Base-by-base conservation (phyloP, 2,797 vertebrate species). In the Onychomys torridus region DNA sequence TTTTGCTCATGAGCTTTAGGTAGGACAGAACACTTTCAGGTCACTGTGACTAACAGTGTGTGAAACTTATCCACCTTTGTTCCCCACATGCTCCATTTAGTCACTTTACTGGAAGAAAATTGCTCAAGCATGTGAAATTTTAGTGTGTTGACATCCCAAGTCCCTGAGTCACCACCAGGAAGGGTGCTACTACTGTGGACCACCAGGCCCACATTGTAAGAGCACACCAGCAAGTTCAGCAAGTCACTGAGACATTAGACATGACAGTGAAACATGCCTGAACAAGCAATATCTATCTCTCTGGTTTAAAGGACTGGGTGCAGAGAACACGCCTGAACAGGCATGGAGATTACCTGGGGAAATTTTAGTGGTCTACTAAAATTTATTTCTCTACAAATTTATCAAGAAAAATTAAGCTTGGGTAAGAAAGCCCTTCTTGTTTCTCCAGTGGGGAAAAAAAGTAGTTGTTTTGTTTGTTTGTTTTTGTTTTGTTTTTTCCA, bases 81-180 rank as follows among this genome's bases (percentile, higher is more conserved):
- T 23, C 0, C 6, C 11, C 10, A 7, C 0, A 5, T 1, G 9
- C 19, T 21, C 4, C 2, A 13, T 4, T 12, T 5, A 34, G 1
- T 27, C 19, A 23, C 52, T 29, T 29, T 25, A 0, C 8, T 75
- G 27, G 55, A 83, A 69, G 49, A 40, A 82, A 55, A 89, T 2
- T 5, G 0, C 49, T 61, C 59, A 69, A 78, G 13, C 7, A 4
- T 2, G 0, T 23, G 19, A 77, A 4, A 9, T 29, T 75, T 49
- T 32, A 1, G 2, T 19, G 4, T 19, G 11, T n/a, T 0, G 3
- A 23, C 5, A 67, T 17, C 1, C 11, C 6, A 61, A 86, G 61
- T 29, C 69, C 23, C 19, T 8, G 67, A 23, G 46, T n/a, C 10
- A 21, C 52, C 34, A 40, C 25, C 12, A 21, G 79, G 25, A 52